Evolutionary conservation across 2,888 invertebrate genomes (phyloP), one percentile per base, ranked within the genome.

Genomic region (Pristionchus exspectatus): DNA sequence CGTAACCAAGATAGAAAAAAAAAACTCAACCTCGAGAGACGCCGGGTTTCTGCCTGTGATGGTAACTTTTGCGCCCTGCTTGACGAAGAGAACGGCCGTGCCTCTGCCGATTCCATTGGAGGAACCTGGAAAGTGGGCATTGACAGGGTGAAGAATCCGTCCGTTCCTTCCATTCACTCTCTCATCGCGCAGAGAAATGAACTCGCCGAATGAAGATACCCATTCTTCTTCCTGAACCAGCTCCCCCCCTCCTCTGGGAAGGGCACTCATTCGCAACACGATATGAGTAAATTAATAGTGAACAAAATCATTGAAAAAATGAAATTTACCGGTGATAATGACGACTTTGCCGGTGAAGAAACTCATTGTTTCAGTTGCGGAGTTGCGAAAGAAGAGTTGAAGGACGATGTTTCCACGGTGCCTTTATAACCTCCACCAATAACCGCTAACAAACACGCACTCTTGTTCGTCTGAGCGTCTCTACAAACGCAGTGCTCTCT

Each of bases 91-190:
- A 77, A 24, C 74, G 0, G 74, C 74, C 0, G 74, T 77, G 9
- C 74, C 74, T 44, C 74, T 27, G 38, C 74, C 74, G 74, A 77
- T 77, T 21, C 74, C 74, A 24, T 77, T 77, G 9, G 74, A 77
- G 24, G 74, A 77, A 44, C 74, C 74, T 77, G 74, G 16, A 38
- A 21, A 74, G n/a, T n/a, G n/a, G n/a, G n/a, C n/a, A n/a, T n/a
- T n/a, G n/a, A n/a, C n/a, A n/a, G n/a, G n/a, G n/a, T n/a, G n/a
- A n/a, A n/a, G n/a, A n/a, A n/a, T n/a, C n/a, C n/a, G n/a, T n/a
- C n/a, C n/a, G n/a, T n/a, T n/a, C n/a, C n/a, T n/a, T n/a, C n/a
- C n/a, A n/a, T n/a, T n/a, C n/a, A n/a, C n/a, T n/a, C n/a, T n/a
- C n/a, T n/a, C n/a, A n/a, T n/a, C n/a, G n/a, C n/a, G n/a, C n/a